phyloP scores from a whole-genome alignment of 1,140 invertebrate genomes.

The Drosophila obscura region DNA sequence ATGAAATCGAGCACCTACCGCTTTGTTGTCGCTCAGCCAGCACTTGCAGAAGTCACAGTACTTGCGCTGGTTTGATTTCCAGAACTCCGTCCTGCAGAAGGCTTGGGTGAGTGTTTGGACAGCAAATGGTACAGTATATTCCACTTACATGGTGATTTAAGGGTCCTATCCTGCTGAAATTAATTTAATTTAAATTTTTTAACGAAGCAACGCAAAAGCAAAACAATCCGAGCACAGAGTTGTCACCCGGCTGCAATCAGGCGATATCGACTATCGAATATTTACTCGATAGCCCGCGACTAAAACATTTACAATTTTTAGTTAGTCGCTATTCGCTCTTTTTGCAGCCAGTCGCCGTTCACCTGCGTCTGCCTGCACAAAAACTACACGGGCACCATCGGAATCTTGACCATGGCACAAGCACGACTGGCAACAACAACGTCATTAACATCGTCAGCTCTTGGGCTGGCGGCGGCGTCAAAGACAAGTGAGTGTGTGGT shows the following conservation, averaged over 20 bases:
- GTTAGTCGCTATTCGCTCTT: constrained; percentile 26
- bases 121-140: too few species aligned
- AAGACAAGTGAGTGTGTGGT: constrained; percentile 58
- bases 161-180: neutral
- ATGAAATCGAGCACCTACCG: constrained; percentile 86
- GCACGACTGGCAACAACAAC: constrained; percentile 58
- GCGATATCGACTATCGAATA: neutral
- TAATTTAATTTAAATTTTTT: constrained; percentile 1
- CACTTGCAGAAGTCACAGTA: constrained; percentile 99
- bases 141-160: constrained; percentile 43
- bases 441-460: constrained; percentile 23
- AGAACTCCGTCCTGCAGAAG: constrained; percentile 94
- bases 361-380: constrained; percentile 1
- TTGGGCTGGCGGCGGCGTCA: constrained; percentile 20
- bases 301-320: constrained; percentile 7
- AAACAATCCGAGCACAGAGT: constrained; percentile 20
- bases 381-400: constrained; percentile 3
- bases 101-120: neutral
- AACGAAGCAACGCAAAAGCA: constrained; percentile 3
- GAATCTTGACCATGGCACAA: constrained; percentile 55
- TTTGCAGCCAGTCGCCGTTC: neutral
- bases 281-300: neutral
- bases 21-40: constrained; percentile 98
- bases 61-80: constrained; percentile 97
- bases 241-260: neutral